Conservation (phyloP, 2,888 invertebrate species). For the Chironomus tentans region DNA sequence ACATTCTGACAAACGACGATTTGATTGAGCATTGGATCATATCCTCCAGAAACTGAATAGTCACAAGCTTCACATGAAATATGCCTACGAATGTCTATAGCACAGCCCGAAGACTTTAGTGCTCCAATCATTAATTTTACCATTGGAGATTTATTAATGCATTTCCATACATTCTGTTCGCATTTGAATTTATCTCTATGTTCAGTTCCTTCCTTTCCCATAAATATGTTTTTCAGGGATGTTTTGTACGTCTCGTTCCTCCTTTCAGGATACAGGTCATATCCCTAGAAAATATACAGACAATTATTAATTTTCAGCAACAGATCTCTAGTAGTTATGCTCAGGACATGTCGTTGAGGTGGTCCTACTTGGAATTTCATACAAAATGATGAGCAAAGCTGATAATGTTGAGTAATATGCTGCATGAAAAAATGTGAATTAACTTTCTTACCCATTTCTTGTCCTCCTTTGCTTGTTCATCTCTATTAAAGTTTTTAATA, state of each 20-base stretch:
- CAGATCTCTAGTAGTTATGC: too few relatives aligned
- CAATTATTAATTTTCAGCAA: too few relatives aligned
- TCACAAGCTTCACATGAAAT: conserved; percentile 89
- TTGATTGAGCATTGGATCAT: conserved; percentile 57
- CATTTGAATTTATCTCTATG: conserved; percentile 64
- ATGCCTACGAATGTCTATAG: conserved; percentile 75
- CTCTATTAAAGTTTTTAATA: conserved; percentile 10
- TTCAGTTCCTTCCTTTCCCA: conserved; percentile 60
- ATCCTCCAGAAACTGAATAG: conserved; percentile 77
- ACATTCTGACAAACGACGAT: conserved; percentile 88
- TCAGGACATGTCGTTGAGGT: too few relatives aligned
- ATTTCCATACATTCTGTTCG: conserved; percentile 67
- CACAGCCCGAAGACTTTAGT: conserved; percentile 68
- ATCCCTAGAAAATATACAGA: conserved; percentile 44
- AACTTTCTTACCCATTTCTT: conserved; percentile 24
- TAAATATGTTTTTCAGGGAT: conserved; percentile 47
- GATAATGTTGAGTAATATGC: too few relatives aligned
- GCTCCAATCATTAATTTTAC: conserved; percentile 81
- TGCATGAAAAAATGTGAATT: neutral
- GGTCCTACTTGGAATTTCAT: too few relatives aligned
- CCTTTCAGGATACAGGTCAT: conserved; percentile 76
- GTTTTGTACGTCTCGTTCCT: conserved; percentile 50
- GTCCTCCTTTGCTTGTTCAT: neutral
- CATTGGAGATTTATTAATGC: conserved; percentile 66
- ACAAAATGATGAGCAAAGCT: too few relatives aligned